Evolutionary conservation across 2,888 invertebrate species (phyloP), one percentile per base, ranked within the genome.

Genomic region (Tachystola acroxantha): DNA sequence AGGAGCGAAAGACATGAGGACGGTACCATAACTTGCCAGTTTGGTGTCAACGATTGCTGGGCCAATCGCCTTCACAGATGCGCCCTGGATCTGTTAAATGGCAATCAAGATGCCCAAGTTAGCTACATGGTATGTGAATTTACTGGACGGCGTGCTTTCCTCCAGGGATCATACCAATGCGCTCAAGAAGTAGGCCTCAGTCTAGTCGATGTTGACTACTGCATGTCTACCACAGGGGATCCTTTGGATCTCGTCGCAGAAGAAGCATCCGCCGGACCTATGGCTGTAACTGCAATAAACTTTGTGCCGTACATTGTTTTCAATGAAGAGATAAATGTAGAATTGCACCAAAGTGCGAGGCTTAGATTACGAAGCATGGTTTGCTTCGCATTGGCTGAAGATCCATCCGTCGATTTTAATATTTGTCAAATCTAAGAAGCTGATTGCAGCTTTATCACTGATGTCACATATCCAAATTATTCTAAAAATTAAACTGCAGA

Each of bases 41-140:
- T 78, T 19, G 62, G 63, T 1, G 39, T 4, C 0, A 49, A 51
- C 20, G 85, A 85, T 39, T 87, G 87, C 47, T 80, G 69, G 66
- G 82, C 84, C 0, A 88, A 88, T 35, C 67, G 78, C 5, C 45
- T 78, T 0, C 81, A 87, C 9, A 64, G 85, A 45, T 87, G 88
- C 40, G 75, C 58, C 1, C 43, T 87, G 2, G 49, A 72, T 40
- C 40, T 65, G 42, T 47, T 84, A 10, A 50, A 51, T 11, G 64
- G 43, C 2, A 57, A 80, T 34, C 71, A 74, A 36, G 67, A 62
- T 0, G 69, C 68, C n/a, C 74, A 74, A 43, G 37, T 86, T 13
- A 44, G 64, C 2, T 87, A 79, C 44, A 80, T 87, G 73, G 40
- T 29, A 7, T 88, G 87, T 41, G 88, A 88, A 43, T 84, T 75